phyloP scores from a whole-genome alignment of 2,888 invertebrate species.

The Hipparchia sbordonii region DNA sequence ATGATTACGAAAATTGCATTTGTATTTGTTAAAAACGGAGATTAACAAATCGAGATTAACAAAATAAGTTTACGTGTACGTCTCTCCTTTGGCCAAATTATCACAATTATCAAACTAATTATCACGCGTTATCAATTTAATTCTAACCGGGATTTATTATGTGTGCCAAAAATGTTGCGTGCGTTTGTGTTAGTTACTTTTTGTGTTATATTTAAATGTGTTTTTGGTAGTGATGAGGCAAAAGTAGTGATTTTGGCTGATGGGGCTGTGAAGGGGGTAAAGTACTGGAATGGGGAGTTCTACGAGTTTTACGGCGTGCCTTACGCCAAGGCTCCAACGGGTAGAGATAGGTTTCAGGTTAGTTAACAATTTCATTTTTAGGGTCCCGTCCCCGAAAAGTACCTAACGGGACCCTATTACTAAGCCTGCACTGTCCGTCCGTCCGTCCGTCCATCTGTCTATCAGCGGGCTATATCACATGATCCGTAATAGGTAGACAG shows the following conservation, averaged over 20 bases:
- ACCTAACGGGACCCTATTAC: too few species aligned
- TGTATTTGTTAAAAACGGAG: neutral
- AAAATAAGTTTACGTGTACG: constrained; percentile 37
- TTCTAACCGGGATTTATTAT: constrained; percentile 30
- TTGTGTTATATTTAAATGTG: constrained; percentile 43
- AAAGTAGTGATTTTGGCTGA: constrained; percentile 58
- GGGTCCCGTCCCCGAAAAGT: too few species aligned
- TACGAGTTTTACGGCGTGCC: constrained; percentile 72
- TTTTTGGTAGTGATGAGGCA: constrained; percentile 46
- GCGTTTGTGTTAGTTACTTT: constrained; percentile 47
- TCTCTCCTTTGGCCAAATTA: constrained; percentile 30
- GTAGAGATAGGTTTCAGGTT: constrained; percentile 68
- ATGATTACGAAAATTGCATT: too few species aligned
- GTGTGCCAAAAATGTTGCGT: constrained; percentile 50
- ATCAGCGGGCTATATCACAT: too few species aligned
- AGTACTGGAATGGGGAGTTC: constrained; percentile 72
- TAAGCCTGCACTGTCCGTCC: too few species aligned
- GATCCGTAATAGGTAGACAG: too few species aligned
- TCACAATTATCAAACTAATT: constrained; percentile 28
- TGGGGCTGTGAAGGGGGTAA: constrained; percentile 61
- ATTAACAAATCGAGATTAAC: constrained; percentile 25
- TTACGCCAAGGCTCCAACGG: constrained; percentile 65
- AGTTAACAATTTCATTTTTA: neutral
- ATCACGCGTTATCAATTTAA: constrained; percentile 25
- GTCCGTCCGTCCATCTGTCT: too few species aligned